These are phyloP conservation scores for Leptinotarsa tumamoca DNA, from an alignment of 2,888 invertebrate species.

Conservation along the genomic window DNA sequence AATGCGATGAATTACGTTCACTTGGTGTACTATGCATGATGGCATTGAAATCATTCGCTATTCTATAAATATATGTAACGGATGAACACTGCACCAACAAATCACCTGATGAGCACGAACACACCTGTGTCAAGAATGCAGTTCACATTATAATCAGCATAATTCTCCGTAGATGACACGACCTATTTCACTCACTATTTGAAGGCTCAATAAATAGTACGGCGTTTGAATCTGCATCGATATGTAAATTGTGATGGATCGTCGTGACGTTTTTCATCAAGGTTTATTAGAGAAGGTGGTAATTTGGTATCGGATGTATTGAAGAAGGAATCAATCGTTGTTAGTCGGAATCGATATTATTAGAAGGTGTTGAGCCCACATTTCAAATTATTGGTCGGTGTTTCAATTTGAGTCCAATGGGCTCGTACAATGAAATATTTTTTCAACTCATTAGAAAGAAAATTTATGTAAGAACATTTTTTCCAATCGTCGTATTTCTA, in stretches of 20 bases:
- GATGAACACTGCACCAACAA: conserved; percentile 9
- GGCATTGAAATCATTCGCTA: not conserved
- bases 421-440: no score
- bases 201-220: conserved; percentile 11
- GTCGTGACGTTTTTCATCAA: not conserved
- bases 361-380: no score
- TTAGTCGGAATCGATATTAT: no score
- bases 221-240: not conserved
- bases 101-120: conserved; percentile 7
- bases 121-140: conserved; percentile 3
- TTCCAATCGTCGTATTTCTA: no score
- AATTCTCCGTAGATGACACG: not conserved
- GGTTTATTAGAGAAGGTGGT: conserved; percentile 1
- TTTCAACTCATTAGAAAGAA: no score
- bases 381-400: no score
- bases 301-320: not conserved
- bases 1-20: not conserved
- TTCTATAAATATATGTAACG: not conserved
- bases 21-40: not conserved
- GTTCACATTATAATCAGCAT: conserved; percentile 1
- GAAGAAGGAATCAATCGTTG: not conserved
- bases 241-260: conserved; percentile 15
- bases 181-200: conserved; percentile 12
- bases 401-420: no score
- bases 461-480: no score